Percentiles rank a stretch among this genome's conserved stretches.
Conservation (phyloP, 2,888 invertebrate genomes). For the Nycteola revayana region DNA sequence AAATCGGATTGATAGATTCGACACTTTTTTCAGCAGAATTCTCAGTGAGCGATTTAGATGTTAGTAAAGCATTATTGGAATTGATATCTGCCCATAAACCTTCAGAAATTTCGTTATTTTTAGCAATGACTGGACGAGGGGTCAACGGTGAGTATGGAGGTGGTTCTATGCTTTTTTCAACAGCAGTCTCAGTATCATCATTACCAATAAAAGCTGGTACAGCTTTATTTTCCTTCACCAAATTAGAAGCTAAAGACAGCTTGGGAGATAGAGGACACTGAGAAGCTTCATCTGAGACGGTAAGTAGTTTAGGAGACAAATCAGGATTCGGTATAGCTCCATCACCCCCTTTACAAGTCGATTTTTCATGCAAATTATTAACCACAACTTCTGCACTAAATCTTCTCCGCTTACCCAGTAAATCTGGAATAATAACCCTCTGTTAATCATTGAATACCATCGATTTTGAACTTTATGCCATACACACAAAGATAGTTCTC, state of each 20-base stretch:
- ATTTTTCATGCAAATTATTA: slow-evolving; percentile 8
- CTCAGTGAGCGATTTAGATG: no score
- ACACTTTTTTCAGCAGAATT: no score
- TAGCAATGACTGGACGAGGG: no score
- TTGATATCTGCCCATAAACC: no score
- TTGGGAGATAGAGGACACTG: slow-evolving; percentile 10
- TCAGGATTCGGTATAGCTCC: slow-evolving; percentile 6
- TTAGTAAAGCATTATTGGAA: no score
- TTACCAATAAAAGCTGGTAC: slow-evolving; percentile 8
- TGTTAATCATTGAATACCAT: no score
- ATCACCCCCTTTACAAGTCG: slow-evolving; percentile 10
- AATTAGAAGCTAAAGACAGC: slow-evolving; percentile 10
- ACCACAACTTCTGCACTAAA: slow-evolving; percentile 5
- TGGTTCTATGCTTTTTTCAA: no score
- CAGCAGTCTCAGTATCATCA: slow-evolving; percentile 12
- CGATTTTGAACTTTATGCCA: no score
- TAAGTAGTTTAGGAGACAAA: slow-evolving; percentile 11
- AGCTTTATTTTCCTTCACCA: slow-evolving; percentile 9
- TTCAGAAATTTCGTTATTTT: no score
- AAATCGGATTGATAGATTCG: no score
- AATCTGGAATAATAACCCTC: slow-evolving; percentile 5
- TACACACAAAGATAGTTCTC: no score
- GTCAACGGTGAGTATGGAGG: no score
- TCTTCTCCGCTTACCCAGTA: slow-evolving; percentile 7
- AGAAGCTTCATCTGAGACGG: slow-evolving; percentile 10